These are phyloP conservation scores for Falco novaeseelandiae DNA, from an alignment of 2,797 vertebrate species.

Conservation along the genomic window DNA sequence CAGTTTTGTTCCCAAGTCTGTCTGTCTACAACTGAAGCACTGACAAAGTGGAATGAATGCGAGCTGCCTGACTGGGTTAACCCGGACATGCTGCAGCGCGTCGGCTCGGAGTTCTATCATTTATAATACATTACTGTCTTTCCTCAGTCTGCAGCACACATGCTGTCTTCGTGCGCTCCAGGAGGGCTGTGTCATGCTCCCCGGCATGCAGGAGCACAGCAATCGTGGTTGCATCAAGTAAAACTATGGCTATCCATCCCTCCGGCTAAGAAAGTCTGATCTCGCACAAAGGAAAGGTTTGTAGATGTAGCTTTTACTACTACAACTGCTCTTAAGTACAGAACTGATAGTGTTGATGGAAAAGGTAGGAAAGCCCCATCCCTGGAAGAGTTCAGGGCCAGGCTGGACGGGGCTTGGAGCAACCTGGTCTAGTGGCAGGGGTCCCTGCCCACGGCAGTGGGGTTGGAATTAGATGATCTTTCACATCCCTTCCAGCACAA, in stretches of 20 bases:
- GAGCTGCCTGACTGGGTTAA: background rate
- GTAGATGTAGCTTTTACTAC: background rate
- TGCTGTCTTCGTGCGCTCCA: background rate
- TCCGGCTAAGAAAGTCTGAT: background rate
- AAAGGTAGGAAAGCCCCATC: background rate
- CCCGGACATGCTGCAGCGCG: background rate
- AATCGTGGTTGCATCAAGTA: accelerated
- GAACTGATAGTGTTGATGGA: background rate
- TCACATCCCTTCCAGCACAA: no score
- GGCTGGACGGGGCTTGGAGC: no score
- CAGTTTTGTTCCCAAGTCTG: background rate
- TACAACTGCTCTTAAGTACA: background rate
- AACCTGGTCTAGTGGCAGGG: no score
- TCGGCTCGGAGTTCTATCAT: background rate
- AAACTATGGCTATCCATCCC: background rate
- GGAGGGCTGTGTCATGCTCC: background rate
- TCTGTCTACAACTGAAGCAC: background rate
- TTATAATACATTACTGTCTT: background rate
- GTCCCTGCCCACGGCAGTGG: no score
- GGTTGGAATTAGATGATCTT: no score
- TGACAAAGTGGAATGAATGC: background rate
- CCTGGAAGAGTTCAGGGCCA: no score
- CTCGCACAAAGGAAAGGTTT: background rate
- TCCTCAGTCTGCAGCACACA: background rate
- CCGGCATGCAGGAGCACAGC: background rate